Evolutionary conservation across 1,140 invertebrate genomes (phyloP).

Genomic region (Drosophila nigrodunni): DNA sequence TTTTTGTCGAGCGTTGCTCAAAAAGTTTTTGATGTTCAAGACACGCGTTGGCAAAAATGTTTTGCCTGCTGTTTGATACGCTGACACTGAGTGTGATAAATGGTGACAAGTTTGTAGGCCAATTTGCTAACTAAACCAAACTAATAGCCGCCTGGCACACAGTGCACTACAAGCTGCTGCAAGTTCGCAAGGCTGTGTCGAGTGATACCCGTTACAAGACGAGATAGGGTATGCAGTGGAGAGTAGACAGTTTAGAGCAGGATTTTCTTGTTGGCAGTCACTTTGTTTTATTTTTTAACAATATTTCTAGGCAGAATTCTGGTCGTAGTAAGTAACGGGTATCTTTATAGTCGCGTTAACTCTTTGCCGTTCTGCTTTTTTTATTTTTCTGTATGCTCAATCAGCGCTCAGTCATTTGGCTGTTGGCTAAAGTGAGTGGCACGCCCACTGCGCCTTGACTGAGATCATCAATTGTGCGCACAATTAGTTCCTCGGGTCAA

Average conservation of each 20-base stretch:
- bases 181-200: neutral
- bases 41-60: constrained; percentile 47
- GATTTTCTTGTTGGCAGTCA: too few relatives aligned
- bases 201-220: too few relatives aligned
- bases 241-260: too few relatives aligned
- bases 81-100: constrained; percentile 81
- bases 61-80: constrained; percentile 45
- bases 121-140: constrained; percentile 73
- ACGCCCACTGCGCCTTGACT: constrained; percentile 26
- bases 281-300: constrained; percentile 1
- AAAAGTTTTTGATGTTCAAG: constrained; percentile 59
- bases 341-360: too few relatives aligned
- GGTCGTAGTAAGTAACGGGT: too few relatives aligned
- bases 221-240: too few relatives aligned
- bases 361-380: too few relatives aligned
- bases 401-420: constrained; percentile 37
- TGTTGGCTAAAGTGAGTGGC: constrained; percentile 33
- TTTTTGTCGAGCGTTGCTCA: constrained; percentile 56
- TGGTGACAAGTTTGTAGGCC: constrained; percentile 81
- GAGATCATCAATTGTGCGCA: constrained; percentile 69
- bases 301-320: too few relatives aligned
- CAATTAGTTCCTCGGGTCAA: constrained; percentile 68
- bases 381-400: constrained; percentile 29
- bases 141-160: constrained; percentile 59
- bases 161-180: constrained; percentile 8